These are phyloP conservation scores for Alcedo quadribrachys DNA, from an alignment of 2,797 vertebrate species.

Conservation along the genomic window DNA sequence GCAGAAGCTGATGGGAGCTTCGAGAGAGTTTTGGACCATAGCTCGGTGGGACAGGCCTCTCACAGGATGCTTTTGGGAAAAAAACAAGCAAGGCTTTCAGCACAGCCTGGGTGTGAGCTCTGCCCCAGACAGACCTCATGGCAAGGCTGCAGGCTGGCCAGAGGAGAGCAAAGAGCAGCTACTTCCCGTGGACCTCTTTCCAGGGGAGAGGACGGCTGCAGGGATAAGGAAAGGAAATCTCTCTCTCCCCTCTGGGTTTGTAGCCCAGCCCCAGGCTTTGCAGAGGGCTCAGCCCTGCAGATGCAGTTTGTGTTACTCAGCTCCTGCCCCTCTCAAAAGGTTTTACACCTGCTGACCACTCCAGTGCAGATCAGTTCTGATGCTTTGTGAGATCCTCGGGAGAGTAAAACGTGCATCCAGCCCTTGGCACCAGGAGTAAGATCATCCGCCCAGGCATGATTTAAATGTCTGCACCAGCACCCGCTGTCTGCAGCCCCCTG, in stretches of 20 bases:
- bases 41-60: background rate
- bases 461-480: background rate
- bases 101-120: background rate
- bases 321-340: too few species aligned
- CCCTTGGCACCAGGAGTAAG: background rate
- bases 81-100: background rate
- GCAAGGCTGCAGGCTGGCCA: background rate
- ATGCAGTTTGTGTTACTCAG: background rate
- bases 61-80: background rate
- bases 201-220: background rate
- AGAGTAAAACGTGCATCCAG: too few species aligned
- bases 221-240: background rate
- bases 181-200: background rate
- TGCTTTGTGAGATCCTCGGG: background rate
- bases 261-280: background rate
- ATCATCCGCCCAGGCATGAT: background rate
- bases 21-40: background rate
- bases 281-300: background rate
- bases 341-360: background rate
- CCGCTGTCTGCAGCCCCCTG: rapidly evolving
- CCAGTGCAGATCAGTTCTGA: rapidly evolving
- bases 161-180: background rate
- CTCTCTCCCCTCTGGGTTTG: background rate
- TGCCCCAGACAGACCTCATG: background rate
- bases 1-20: background rate